Conservation (phyloP, 2,113 vertebrate species). For the Penelope pileata region DNA sequence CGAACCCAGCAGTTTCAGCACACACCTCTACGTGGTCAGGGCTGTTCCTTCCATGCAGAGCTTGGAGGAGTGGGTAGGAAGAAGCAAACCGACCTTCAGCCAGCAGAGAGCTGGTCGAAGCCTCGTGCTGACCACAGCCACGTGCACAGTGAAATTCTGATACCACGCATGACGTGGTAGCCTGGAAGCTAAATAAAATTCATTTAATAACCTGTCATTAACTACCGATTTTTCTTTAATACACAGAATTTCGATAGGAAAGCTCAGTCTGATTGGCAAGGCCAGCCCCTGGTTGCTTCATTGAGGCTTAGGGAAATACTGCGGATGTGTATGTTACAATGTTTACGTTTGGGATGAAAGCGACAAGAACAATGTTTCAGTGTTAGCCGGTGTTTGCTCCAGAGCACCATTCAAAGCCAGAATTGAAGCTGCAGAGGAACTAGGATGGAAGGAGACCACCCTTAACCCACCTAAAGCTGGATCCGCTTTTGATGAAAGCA, state of each 20-base stretch:
- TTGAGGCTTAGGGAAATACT: background rate
- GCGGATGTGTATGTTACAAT: background rate
- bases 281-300: background rate
- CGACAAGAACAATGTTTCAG: background rate
- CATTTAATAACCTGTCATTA: background rate
- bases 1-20: background rate
- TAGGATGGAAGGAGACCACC: background rate
- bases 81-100: background rate
- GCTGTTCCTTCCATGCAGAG: background rate
- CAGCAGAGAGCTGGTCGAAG: background rate
- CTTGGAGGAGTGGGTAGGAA: background rate
- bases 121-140: background rate
- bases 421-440: background rate
- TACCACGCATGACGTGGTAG: fast-evolving
- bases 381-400: background rate
- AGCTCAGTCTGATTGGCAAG: slow-evolving; percentile 9
- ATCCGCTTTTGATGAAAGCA: background rate
- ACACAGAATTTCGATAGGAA: background rate
- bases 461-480: background rate
- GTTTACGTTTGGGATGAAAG: slow-evolving; percentile 12
- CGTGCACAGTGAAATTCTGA: background rate
- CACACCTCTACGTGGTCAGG: background rate
- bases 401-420: background rate
- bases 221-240: slow-evolving; percentile 2
- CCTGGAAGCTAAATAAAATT: background rate